phyloP scores from a whole-genome alignment of 2,888 invertebrate genomes.

The Adelphocoris suturalis region DNA sequence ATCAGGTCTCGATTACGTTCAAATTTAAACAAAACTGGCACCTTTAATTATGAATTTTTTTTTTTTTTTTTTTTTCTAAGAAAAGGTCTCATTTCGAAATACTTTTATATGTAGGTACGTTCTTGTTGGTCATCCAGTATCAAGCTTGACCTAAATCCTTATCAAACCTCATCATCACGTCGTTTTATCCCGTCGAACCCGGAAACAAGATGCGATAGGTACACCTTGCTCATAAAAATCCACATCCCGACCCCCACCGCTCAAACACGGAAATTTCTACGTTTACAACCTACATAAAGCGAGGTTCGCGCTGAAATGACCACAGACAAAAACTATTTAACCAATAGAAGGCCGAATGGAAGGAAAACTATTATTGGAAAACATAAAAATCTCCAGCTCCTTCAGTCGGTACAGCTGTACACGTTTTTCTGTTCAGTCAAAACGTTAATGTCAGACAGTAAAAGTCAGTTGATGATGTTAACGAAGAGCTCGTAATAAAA shows the following conservation, averaged over 20 bases:
- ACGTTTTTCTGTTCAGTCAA: not conserved
- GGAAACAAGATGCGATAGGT: not conserved
- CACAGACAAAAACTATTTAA: slow-evolving; percentile 41
- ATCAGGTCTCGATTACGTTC: no score
- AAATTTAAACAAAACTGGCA: no score
- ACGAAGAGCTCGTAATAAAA: slow-evolving; percentile 50
- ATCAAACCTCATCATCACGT: no score
- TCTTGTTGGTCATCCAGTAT: no score
- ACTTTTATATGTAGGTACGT: no score
- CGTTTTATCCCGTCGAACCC: not conserved
- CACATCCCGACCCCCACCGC: not conserved
- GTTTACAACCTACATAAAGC: not conserved
- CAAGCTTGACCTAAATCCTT: no score
- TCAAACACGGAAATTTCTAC: not conserved
- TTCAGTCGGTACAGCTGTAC: slow-evolving; percentile 41
- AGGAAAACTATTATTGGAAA: slow-evolving; percentile 25
- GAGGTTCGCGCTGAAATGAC: not conserved
- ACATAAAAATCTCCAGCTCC: slow-evolving; percentile 37
- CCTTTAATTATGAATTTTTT: no score
- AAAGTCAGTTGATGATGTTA: slow-evolving; percentile 25
- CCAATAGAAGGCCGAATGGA: slow-evolving; percentile 22
- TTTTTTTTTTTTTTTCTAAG: no score
- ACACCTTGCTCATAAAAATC: slow-evolving; percentile 30
- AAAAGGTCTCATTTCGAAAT: no score
- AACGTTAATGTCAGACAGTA: slow-evolving; percentile 44